Evolutionary conservation across 2,888 invertebrate species (phyloP), one percentile per base, ranked within the genome.

Genomic region (Acanthosepion lycidas): DNA sequence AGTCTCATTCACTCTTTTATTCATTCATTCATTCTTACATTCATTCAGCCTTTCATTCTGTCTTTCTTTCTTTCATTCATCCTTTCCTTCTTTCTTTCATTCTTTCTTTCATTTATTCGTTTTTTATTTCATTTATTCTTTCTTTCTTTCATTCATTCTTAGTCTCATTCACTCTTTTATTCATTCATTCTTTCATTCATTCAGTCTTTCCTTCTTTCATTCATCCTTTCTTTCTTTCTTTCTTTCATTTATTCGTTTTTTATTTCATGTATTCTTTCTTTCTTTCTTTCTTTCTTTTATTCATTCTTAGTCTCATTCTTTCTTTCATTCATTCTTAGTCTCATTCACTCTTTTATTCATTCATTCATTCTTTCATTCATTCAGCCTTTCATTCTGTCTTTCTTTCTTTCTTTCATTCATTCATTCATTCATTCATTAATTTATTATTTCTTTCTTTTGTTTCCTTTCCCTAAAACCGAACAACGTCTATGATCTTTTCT

Each of bases 301-400:
- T 42, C 42, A 2, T 42, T 42, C 2, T 33, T 42, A 2, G 2
- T 42, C 2, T 42, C 42, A 42, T 42, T 42, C 42, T 91, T 1
- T 91, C 49, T 78, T 91, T 78, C 8, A 59, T 91, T 91, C 91
- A 42, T 92, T 92, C 91, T 94, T 92, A 12, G 51, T 94, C 59
- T 91, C 91, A 0, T 94, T 95, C 94, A 59, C 92, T 95, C 92
- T 95, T 94, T 95, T 64, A 91, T 92, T 95, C 91, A 94, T 92
- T 94, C 64, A 49, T 42, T 92, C 91, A 92, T 4, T 94, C n/a
- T 94, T 78, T 94, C 20, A 64, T 42, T 55, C 55, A 55, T 93
- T 64, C 92, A 42, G 0, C 2, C 42, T 42, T 42, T 42, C 42
- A 42, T 42, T 2, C 42, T 42, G 0, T 42, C 42, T 42, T 42